These are phyloP conservation scores for Epizoanthus rinbou DNA, from an alignment of 92 coral and sea anemone genomes.

Conservation along the genomic window DNA sequence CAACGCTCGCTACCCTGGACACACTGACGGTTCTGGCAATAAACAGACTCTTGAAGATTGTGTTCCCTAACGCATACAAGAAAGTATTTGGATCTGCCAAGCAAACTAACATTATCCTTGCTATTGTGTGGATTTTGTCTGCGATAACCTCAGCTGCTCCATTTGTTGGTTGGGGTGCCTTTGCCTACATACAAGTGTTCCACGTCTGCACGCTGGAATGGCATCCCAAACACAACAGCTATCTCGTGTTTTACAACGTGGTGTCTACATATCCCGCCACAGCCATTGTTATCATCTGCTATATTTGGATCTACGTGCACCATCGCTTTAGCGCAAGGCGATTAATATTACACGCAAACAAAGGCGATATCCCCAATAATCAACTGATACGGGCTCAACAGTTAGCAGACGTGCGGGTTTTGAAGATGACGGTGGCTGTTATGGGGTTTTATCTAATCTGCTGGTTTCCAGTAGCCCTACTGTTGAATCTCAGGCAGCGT, in stretches of 20 bases:
- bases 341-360: not conserved
- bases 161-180: constrained; percentile 23
- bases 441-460: constrained; percentile 15
- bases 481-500: constrained; percentile 24
- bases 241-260: constrained; percentile 16
- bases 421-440: constrained; percentile 24
- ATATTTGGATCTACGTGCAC: constrained; percentile 18
- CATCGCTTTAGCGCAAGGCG: not conserved
- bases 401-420: not conserved
- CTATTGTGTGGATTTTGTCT: constrained; percentile 11
- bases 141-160: constrained; percentile 8
- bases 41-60: constrained; percentile 21
- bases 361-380: not conserved
- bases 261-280: constrained; percentile 33
- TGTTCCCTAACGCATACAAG: constrained; percentile 3
- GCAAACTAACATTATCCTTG: constrained; percentile 14
- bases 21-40: constrained; percentile 2
- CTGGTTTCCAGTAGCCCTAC: constrained; percentile 28
- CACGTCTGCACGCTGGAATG: constrained; percentile 30
- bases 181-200: constrained; percentile 12
- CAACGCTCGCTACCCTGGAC: constrained; percentile 25
- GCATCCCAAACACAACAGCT: constrained; percentile 26
- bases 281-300: constrained; percentile 7
- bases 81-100: constrained; percentile 25
- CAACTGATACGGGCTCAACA: not conserved